These are phyloP conservation scores for Buteo buteo DNA, from an alignment of 2,113 vertebrate species.

Conservation along the genomic window DNA sequence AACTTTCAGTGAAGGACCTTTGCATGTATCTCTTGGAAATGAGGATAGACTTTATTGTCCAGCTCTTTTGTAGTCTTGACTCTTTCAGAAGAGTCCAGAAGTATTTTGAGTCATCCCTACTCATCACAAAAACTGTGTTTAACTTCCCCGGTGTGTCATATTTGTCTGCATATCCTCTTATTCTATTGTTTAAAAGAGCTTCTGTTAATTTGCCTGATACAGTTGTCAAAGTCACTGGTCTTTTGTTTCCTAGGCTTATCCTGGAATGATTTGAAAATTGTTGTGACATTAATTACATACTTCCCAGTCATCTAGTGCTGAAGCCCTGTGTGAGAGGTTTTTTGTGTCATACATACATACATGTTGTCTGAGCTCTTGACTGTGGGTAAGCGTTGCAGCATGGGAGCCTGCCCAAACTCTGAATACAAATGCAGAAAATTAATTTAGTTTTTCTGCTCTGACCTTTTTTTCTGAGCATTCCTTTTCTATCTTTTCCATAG, in stretches of 20 bases:
- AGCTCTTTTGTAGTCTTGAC: background rate
- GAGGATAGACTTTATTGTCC: background rate
- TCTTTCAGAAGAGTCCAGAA: background rate
- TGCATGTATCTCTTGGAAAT: background rate
- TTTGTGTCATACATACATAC: rapidly evolving
- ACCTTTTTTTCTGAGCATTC: background rate
- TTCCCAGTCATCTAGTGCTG: background rate
- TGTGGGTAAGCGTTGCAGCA: background rate
- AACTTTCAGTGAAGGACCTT: background rate
- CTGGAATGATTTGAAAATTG: background rate
- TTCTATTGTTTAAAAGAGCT: background rate
- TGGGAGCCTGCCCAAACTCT: background rate
- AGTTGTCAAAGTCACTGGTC: background rate
- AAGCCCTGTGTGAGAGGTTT: background rate
- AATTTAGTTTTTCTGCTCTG: background rate
- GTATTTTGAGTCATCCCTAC: background rate
- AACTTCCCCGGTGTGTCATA: background rate
- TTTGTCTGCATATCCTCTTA: background rate
- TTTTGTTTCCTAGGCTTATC: background rate
- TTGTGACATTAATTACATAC: background rate
- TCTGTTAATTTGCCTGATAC: background rate
- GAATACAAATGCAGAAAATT: background rate
- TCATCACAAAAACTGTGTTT: background rate
- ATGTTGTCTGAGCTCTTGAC: background rate
- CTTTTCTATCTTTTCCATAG: background rate